phyloP scores from a whole-genome alignment of 2,113 vertebrate genomes.

The Octodon degus region DNA sequence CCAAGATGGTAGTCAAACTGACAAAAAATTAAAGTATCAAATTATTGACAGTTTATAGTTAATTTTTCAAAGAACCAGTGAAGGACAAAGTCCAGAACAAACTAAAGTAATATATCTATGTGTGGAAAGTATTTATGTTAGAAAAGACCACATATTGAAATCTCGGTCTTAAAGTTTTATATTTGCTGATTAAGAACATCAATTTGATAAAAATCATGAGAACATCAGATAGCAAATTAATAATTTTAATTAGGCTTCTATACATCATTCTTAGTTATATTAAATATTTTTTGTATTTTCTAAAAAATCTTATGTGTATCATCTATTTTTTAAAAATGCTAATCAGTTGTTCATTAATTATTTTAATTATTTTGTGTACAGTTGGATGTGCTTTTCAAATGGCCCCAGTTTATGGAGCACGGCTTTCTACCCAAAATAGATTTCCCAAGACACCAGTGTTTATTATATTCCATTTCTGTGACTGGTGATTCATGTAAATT shows the following conservation, averaged over 20 bases:
- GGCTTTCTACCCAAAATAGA: neutral
- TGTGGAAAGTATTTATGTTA: neutral
- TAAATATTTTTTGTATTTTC: constrained; percentile 6
- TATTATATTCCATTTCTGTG: constrained; percentile 7
- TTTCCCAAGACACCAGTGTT: neutral
- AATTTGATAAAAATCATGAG: neutral
- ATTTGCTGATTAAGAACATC: constrained; percentile 4
- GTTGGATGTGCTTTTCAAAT: neutral
- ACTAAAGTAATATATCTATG: neutral
- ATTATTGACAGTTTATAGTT: neutral
- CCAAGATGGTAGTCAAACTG: neutral
- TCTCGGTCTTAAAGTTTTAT: neutral
- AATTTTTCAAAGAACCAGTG: constrained; percentile 27
- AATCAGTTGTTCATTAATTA: neutral
- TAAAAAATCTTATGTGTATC: neutral
- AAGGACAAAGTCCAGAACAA: neutral
- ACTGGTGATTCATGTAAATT: constrained; percentile 14
- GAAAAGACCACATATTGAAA: neutral
- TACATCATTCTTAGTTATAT: neutral
- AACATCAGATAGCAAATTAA: neutral
- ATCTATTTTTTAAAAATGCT: constrained; percentile 1
- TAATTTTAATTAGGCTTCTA: neutral
- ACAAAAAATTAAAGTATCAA: neutral
- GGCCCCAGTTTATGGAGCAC: neutral
- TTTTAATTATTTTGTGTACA: neutral